Base-by-base conservation (phyloP, 2,888 invertebrate species). In the Exocentrus adspersus region DNA sequence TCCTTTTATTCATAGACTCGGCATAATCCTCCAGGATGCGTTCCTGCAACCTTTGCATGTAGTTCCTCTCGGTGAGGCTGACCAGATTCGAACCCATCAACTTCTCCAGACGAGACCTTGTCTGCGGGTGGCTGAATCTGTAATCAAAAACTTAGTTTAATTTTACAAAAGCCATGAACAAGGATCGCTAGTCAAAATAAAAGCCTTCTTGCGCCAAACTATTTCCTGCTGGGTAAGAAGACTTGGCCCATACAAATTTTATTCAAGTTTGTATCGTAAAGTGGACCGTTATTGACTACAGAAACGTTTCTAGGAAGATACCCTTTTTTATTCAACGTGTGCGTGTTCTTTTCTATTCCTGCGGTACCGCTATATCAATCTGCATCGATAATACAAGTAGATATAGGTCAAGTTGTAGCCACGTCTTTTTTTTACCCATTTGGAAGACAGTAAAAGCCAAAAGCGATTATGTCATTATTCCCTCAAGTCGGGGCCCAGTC, bases 11-110 rank as follows among this genome's bases (percentile, higher is more conserved):
- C 82, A 90, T 88, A 67, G 85, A 85, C 67, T 87, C 86, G 71
- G 88, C 87, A 75, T 89, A 89, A 74, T 90, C 89, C 43, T 86
- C 86, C 30, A 87, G 84, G 69, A 91, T 87, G 48, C 87, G 82
- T 41, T 87, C 85, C 77, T 90, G 88, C 56, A 91, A 84, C 20
- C 86, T 85, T 65, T 85, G 86, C 90, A 92, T 90, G 81, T 88
- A 91, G 65, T 83, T 84, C 72, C 89, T 85, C 80, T 90, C 90
- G 1, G 90, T 90, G 62, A 91, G 84, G 71, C 86, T 85, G 58
- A 90, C 89, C 73, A 89, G 82, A 79, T 89, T 89, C 20, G 87
- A 87, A 56, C 90, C 90, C 90, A 90, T 90, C 66, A 90, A 85
- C 81, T 87, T 87, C 81, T 91, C 90, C 75, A 91, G 82, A 17